Base-by-base conservation (phyloP, 2,888 invertebrate genomes). In the Odontocerum albicorne region DNA sequence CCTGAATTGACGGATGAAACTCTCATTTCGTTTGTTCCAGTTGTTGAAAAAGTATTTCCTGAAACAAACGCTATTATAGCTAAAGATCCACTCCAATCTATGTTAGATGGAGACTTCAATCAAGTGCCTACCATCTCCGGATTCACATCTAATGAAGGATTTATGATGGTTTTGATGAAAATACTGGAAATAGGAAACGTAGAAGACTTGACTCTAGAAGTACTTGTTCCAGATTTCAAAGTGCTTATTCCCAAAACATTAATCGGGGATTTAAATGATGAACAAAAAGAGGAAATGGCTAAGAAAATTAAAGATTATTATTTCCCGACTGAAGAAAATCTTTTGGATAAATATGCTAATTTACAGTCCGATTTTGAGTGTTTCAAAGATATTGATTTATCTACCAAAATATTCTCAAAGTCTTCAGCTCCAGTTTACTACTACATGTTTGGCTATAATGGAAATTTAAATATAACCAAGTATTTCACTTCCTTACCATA, bases 61-160 rank as follows among this genome's bases (percentile, higher is more conserved):
- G 61, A 64, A 36, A 7, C 3, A n/a, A 13, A 13, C 13, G 64
- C 68, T 13, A 65, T 74, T 51, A 62, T 75, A 8, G 67, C 67
- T 2, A 65, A 68, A 17, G 51, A 68, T 16, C 74, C 74, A 1
- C 63, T 64, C 22, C 61, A 64, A 22, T 62, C 68, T 35, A 63
- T 73, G 44, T 59, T 63, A 44, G 60, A 61, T n/a, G 69, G 70
- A 4, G 62, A 68, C 8, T 67, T 70, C 35, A 65, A 67, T 40
- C 65, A 70, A 47, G 63, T 71, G 3, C 72, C 72, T 1, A 66
- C 72, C 61, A 63, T 75, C 39, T 63, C 67, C 8, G 72, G 74
- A 15, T 64, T 72, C 8, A 72, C 69, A 42, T 64, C 68, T 17
- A 65, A 70, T 49, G 74, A 74, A 64, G 72, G 72, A 4, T 47